Evolutionary conservation across 2,113 vertebrate species (phyloP).

Genomic region (Tricholaema leucomelas): DNA sequence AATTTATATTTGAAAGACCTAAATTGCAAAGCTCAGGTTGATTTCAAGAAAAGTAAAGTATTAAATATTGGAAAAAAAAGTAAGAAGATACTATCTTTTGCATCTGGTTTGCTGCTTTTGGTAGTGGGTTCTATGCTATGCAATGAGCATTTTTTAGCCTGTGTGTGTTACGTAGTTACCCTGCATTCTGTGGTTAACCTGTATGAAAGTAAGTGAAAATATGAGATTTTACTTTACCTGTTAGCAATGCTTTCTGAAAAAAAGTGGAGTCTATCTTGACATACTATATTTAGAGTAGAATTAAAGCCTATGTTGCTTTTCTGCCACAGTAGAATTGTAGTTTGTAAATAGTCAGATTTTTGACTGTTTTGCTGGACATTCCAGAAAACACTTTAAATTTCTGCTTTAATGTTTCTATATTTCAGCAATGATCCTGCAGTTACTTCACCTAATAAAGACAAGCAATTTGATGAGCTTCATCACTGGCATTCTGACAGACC

Average conservation of each 20-base stretch:
- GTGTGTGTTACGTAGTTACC: neutral
- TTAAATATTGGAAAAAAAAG: neutral
- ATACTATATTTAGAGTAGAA: neutral
- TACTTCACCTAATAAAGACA: slow-evolving; percentile 17
- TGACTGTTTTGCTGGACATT: neutral
- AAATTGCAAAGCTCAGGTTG: neutral
- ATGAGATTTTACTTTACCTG: neutral
- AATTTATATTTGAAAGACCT: neutral
- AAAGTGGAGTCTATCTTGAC: neutral
- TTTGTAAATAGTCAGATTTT: neutral
- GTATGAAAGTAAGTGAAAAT: neutral
- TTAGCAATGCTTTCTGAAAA: neutral
- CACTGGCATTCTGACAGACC: slow-evolving; percentile 57
- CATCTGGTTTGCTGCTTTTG: neutral
- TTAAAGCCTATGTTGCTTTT: neutral
- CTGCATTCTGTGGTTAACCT: neutral
- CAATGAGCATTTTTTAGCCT: neutral
- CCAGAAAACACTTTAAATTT: neutral
- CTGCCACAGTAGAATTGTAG: neutral
- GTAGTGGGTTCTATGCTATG: neutral
- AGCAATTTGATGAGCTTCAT: slow-evolving; percentile 39
- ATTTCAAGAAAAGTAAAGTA: neutral
- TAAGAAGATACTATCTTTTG: neutral
- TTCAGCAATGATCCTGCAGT: slow-evolving; percentile 40
- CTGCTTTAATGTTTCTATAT: neutral